Evolutionary conservation across 1,140 invertebrate genomes (phyloP), one percentile per base, ranked within the genome.

Genomic region (Zaprionus africanus): DNA sequence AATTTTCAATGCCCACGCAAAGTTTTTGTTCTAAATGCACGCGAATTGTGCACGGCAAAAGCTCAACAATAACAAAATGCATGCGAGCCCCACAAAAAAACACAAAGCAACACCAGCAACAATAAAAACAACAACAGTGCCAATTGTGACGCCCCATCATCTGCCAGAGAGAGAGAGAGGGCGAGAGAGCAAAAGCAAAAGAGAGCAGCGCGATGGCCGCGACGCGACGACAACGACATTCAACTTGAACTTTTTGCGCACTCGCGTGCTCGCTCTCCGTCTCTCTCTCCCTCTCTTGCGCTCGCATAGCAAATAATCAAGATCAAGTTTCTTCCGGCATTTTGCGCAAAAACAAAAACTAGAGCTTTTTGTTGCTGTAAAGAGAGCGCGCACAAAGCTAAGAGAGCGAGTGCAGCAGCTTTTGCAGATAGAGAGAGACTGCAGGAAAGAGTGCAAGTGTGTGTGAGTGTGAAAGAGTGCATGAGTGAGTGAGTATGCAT

Each of bases 301-400:
- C 19, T 54, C 58, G 68, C 84, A 85, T 79, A 85, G 69, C 79
- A 90, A 90, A 90, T 88, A 90, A 90, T 91, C 90, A 91, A 91
- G 90, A 91, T 91, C 90, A 91, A 91, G 90, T 91, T 91, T 90
- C 90, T 91, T 91, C 90, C 85, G 85, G 85, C 85, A 90, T 90
- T 81, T 85, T 90, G 79, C 61, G 76, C 85, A 66, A 66, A 66
- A 79, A 77, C 76, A 84, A 90, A 76, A 82, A 81, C 81, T 82
- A 77, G 81, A 88, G 85, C 84, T 88, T 86, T 60, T 49, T 57
- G 51, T 43, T 71, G 73, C 22, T 64, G 66, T 46, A 54, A 28
- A 62, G 68, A 82, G 77, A 82, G 83, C 59, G 17, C 11, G 26
- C 36, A 56, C 36, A 24, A 38, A 49, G 36, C 38, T 79, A 79